Evolutionary conservation across 2,888 invertebrate species (phyloP).

Genomic region (Catonia carolina): DNA sequence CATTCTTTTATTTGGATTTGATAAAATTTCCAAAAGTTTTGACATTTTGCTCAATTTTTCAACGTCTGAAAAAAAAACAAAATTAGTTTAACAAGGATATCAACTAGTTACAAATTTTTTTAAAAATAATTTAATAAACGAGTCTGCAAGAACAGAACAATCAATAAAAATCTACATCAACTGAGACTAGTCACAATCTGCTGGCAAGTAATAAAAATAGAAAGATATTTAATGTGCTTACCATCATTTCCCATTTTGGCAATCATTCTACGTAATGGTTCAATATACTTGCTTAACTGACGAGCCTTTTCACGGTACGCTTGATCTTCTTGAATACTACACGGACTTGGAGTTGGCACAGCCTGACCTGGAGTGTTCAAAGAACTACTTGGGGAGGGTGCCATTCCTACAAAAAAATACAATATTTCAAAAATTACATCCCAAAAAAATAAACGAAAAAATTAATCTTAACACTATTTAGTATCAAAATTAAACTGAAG

Average conservation of each 20-base stretch:
- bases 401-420: conserved; percentile 45
- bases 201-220: too few species aligned
- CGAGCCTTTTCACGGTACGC: conserved; percentile 89
- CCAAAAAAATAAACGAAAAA: too few species aligned
- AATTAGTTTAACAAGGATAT: too few species aligned
- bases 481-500: too few species aligned
- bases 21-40: conserved; percentile 82
- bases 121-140: too few species aligned
- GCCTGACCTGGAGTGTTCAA: conserved; percentile 67
- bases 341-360: conserved; percentile 56
- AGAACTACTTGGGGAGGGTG: conserved; percentile 75
- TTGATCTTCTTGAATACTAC: conserved; percentile 71
- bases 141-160: conserved; percentile 6
- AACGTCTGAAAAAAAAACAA: conserved; percentile 54
- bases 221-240: too few species aligned
- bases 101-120: too few species aligned
- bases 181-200: too few species aligned
- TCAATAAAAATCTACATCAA: background rate
- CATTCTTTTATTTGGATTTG: conserved; percentile 82
- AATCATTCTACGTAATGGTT: conserved; percentile 86
- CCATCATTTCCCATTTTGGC: conserved; percentile 80
- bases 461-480: too few species aligned
- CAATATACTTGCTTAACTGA: conserved; percentile 89
- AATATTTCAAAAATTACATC: too few species aligned
- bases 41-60: conserved; percentile 93